Evolutionary conservation across 2,888 invertebrate genomes (phyloP).

Genomic region (Hanleya hanleyi): DNA sequence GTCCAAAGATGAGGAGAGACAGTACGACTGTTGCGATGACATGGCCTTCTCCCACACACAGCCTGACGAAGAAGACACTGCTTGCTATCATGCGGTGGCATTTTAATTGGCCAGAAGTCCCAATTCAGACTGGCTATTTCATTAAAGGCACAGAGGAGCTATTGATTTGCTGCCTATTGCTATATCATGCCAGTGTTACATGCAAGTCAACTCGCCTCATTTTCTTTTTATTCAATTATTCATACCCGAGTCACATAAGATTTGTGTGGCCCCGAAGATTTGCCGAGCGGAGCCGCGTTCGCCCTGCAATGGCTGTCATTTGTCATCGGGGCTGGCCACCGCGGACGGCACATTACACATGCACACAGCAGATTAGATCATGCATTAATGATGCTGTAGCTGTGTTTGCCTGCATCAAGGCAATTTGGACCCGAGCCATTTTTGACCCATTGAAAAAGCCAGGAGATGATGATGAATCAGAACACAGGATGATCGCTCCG

Average conservation of each 20-base stretch:
- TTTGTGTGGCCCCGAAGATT: background rate
- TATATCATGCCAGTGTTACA: slow-evolving; percentile 4
- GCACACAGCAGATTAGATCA: slow-evolving; percentile 10
- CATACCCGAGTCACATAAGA: slow-evolving; percentile 5
- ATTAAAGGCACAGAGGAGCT: background rate
- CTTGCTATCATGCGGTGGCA: background rate
- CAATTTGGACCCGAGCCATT: slow-evolving; percentile 9
- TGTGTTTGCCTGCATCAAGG: background rate
- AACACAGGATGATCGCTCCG: slow-evolving; percentile 1
- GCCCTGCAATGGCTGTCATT: slow-evolving; percentile 7
- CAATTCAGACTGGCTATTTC: slow-evolving; percentile 4
- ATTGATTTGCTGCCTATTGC: background rate
- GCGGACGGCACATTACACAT: slow-evolving; percentile 3
- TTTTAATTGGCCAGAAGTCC: background rate
- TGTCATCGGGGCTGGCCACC: background rate
- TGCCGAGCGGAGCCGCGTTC: background rate
- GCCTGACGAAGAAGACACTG: too few relatives aligned
- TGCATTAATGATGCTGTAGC: slow-evolving; percentile 8
- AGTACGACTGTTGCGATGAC: too few relatives aligned
- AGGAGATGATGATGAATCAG: background rate
- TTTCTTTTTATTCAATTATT: slow-evolving; percentile 11
- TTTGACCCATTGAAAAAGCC: slow-evolving; percentile 10
- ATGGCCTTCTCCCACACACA: too few relatives aligned
- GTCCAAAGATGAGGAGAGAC: too few relatives aligned
- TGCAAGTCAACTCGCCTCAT: slow-evolving; percentile 7